phyloP scores from a whole-genome alignment of 2,888 invertebrate genomes.

The Bellardia pandia region DNA sequence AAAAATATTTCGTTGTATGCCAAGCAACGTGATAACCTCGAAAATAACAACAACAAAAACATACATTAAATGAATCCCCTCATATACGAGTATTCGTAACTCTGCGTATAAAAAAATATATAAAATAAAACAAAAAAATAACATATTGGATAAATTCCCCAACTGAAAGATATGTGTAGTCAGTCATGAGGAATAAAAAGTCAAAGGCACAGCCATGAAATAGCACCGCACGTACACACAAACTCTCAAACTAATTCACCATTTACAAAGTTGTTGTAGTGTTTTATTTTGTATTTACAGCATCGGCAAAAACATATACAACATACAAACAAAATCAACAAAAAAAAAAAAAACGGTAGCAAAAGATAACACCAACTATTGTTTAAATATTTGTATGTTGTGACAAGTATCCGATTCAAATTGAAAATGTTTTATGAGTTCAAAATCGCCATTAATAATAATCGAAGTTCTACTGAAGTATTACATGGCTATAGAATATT shows the following conservation, averaged over 20 bases:
- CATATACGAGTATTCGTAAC: slow-evolving; percentile 22
- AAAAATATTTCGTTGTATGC: slow-evolving; percentile 50
- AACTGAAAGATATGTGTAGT: slow-evolving; percentile 64
- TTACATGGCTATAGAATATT: too few relatives aligned
- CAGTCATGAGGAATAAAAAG: slow-evolving; percentile 72
- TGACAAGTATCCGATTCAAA: slow-evolving; percentile 25
- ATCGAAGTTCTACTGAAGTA: too few relatives aligned
- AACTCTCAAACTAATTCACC: not conserved
- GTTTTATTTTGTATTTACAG: slow-evolving; percentile 5
- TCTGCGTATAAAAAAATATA: not conserved
- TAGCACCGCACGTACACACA: slow-evolving; percentile 28
- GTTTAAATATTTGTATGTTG: not conserved
- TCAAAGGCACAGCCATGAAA: slow-evolving; percentile 70
- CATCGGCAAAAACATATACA: not conserved
- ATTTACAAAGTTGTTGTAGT: slow-evolving; percentile 27
- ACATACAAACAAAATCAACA: slow-evolving; percentile 19
- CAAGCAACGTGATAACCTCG: slow-evolving; percentile 70
- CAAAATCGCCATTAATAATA: too few relatives aligned
- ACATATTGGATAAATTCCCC: slow-evolving; percentile 54
- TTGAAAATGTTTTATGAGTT: too few relatives aligned
- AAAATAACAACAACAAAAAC: slow-evolving; percentile 31
- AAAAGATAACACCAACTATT: slow-evolving; percentile 28
- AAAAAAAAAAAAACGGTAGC: slow-evolving; percentile 39
- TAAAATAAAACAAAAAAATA: not conserved
- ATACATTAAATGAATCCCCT: slow-evolving; percentile 42